Evolutionary conservation across 2,113 vertebrate species (phyloP).

Genomic region (Centropus bengalensis): DNA sequence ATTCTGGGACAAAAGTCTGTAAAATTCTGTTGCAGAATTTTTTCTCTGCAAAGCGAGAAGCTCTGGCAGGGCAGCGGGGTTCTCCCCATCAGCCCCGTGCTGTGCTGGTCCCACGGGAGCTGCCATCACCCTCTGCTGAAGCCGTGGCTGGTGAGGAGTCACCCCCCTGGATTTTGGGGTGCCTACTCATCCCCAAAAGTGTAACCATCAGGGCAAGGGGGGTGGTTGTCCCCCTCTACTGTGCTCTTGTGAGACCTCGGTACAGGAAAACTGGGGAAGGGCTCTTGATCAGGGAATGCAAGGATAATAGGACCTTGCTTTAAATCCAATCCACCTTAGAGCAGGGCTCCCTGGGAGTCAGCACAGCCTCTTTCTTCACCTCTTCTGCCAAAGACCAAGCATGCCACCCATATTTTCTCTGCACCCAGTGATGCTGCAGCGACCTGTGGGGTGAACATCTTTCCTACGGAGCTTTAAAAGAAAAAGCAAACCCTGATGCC

Average conservation of each 20-base stretch:
- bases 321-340: background rate
- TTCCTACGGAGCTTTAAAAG: background rate
- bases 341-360: background rate
- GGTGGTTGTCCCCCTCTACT: no score
- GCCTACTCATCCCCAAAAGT: background rate
- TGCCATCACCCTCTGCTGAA: background rate
- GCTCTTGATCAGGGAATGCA: no score
- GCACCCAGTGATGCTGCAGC: background rate
- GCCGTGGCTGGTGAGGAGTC: background rate
- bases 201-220: no score
- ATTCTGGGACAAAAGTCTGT: background rate
- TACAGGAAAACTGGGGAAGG: no score
- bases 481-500: background rate
- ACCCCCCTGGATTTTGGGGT: background rate
- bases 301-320: background rate
- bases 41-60: accelerated
- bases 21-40: no score
- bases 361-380: no score
- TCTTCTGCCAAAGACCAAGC: background rate
- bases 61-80: background rate
- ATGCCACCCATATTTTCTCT: background rate
- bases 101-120: background rate
- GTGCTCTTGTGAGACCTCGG: no score
- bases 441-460: background rate
- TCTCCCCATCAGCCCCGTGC: accelerated